phyloP scores from a whole-genome alignment of 2,888 invertebrate genomes.

The Amiota mariae region DNA sequence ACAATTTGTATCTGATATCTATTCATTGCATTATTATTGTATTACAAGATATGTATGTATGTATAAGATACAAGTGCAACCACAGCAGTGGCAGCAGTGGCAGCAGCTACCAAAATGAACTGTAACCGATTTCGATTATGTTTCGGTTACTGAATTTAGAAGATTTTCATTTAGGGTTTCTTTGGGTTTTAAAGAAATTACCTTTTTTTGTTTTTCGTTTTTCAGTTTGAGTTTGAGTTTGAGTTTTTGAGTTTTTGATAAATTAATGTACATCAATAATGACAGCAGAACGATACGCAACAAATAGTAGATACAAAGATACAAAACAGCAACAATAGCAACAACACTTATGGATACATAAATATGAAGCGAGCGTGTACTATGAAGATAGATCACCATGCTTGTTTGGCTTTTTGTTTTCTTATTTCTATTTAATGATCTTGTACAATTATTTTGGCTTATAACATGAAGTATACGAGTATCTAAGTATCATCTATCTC shows the following conservation, averaged over 20 bases:
- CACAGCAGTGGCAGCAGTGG: neutral
- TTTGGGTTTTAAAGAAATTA: neutral
- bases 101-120: constrained; percentile 5
- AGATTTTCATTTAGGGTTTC: constrained; percentile 34
- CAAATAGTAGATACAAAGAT: constrained; percentile 16
- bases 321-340: constrained; percentile 22
- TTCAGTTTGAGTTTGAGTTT: neutral
- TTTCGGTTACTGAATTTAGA: neutral
- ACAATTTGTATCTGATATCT: no score
- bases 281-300: constrained; percentile 10
- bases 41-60: no score
- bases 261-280: constrained; percentile 53
- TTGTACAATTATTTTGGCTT: constrained; percentile 58
- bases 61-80: neutral
- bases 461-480: constrained; percentile 44
- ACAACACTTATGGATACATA: constrained; percentile 10
- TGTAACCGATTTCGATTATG: constrained; percentile 11
- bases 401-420: constrained; percentile 21
- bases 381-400: constrained; percentile 44
- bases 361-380: constrained; percentile 28
- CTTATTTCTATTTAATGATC: constrained; percentile 55
- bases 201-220: neutral
- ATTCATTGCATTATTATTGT: no score
- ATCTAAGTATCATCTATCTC: constrained; percentile 2
- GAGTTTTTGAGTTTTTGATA: constrained; percentile 35